Base-by-base conservation (phyloP, 1,140 invertebrate genomes). In the Halyomorpha halys region DNA sequence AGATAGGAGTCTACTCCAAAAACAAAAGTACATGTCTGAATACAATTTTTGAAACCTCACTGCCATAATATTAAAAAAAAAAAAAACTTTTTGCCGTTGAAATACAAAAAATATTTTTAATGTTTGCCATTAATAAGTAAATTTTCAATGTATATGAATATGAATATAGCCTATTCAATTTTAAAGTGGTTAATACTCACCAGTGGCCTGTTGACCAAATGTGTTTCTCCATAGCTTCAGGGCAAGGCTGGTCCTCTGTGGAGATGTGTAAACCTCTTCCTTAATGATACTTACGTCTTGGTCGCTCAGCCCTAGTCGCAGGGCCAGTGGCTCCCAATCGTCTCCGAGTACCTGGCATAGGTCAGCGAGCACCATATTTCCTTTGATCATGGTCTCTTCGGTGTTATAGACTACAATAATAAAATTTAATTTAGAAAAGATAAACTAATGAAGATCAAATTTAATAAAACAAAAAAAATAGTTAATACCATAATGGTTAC, bases 241-340 rank as follows among this genome's bases (percentile, higher is more conserved):
- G 91, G 66, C 59, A 9, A 67, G 63, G 44, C 62, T 63, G 1
- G 66, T 60, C 15, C 66, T 49, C 45, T 67, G 27, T 3, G 39
- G 45, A 25, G 56, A 54, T 6, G 62, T 64, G 27, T 67, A 54
- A 15, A 59, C 66, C 68, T 95, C 89, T 45, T 84, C 83, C 73
- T 92, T 88, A 56, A 97, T 95, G 62, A 89, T 82, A 66, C 90
- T 86, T 19, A 96, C 87, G 70, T 94, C 90, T 19, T 86, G 84
- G n/a, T 90, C 83, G 59, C 85, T 83, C 3, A 98, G 82, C 64
- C 90, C 90, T 44, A 97, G 76, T 72, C 91, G 87, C 59, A 82
- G 81, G 0, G 94, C 94, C 51, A 98, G 76, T 30, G 85, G 82
- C 51, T 92, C 85, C 94, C 94, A 98, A 76, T 97, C 94, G 66